Evolutionary conservation across 1,140 invertebrate species (phyloP).

Genomic region (Caenorhabditis inopinata): DNA sequence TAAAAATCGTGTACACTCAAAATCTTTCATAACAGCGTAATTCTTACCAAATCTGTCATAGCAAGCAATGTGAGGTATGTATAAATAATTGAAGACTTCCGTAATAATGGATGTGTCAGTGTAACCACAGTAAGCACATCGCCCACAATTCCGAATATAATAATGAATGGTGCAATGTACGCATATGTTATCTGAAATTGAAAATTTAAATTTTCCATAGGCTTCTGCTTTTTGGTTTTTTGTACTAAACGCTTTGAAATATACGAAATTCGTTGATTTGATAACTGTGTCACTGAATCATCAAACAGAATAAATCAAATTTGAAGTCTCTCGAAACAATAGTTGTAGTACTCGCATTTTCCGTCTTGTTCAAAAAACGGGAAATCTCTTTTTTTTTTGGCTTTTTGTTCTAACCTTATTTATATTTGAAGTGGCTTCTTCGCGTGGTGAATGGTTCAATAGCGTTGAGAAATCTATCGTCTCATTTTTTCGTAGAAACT

Average conservation of each 20-base stretch:
- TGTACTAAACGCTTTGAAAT: not conserved
- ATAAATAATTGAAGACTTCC: slow-evolving; percentile 58
- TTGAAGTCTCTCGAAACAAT: not conserved
- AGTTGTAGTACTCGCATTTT: slow-evolving; percentile 12
- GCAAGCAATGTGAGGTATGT: slow-evolving; percentile 64
- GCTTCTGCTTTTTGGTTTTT: not conserved
- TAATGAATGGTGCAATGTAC: slow-evolving; percentile 64
- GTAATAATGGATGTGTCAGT: slow-evolving; percentile 49
- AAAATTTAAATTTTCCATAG: not conserved
- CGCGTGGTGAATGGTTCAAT: slow-evolving; percentile 27
- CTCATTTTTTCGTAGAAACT: slow-evolving; percentile 26
- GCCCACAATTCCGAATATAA: slow-evolving; percentile 56
- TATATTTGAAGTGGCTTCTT: slow-evolving; percentile 33
- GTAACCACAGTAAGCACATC: slow-evolving; percentile 48
- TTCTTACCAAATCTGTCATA: slow-evolving; percentile 63
- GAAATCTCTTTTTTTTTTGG: not conserved
- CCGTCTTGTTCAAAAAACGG: not conserved
- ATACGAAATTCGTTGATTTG: no score
- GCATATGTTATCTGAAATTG: slow-evolving; percentile 58
- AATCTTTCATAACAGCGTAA: not conserved
- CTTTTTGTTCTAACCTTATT: slow-evolving; percentile 25
- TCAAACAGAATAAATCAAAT: not conserved
- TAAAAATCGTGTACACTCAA: no score
- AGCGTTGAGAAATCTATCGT: slow-evolving; percentile 28
- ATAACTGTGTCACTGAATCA: not conserved